Evolutionary conservation across 2,888 invertebrate genomes (phyloP).

Genomic region (Dynastes hyllus): DNA sequence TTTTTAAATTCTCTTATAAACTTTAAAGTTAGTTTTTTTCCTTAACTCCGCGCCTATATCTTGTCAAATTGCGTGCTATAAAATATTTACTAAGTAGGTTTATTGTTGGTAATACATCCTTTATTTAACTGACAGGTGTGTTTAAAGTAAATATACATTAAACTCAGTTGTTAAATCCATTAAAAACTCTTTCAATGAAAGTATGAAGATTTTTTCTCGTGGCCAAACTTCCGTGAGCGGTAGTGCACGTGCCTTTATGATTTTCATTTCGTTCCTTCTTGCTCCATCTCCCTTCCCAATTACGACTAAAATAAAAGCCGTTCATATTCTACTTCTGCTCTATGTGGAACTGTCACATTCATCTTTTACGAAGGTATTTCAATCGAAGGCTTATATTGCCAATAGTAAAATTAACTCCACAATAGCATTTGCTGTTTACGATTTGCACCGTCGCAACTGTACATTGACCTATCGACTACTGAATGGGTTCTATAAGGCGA

Average conservation of each 20-base stretch:
- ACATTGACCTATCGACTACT: slow-evolving; percentile 38
- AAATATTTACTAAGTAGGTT: no score
- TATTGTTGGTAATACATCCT: no score
- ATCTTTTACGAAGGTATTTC: slow-evolving; percentile 44
- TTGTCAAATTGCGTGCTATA: no score
- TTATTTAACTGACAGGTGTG: no score
- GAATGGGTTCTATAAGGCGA: slow-evolving; percentile 25
- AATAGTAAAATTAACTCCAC: slow-evolving; percentile 53
- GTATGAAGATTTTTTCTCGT: no score
- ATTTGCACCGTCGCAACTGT: slow-evolving; percentile 32
- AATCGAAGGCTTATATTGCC: slow-evolving; percentile 51
- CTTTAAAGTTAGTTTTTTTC: no score
- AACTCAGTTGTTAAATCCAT: no score
- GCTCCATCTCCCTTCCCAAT: slow-evolving; percentile 12
- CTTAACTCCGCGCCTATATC: no score
- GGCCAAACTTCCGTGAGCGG: no score
- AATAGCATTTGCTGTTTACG: slow-evolving; percentile 44
- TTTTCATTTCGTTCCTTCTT: slow-evolving; percentile 20
- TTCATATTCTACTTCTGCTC: slow-evolving; percentile 1
- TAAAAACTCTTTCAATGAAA: no score
- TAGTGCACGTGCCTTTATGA: slow-evolving; percentile 1
- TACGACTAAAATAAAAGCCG: slow-evolving; percentile 8
- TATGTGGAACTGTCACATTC: slow-evolving; percentile 28
- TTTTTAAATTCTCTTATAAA: no score
- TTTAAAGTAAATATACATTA: no score